Evolutionary conservation across 2,113 vertebrate species (phyloP), one percentile per base, ranked within the genome.

Genomic region (Antigone vipio): DNA sequence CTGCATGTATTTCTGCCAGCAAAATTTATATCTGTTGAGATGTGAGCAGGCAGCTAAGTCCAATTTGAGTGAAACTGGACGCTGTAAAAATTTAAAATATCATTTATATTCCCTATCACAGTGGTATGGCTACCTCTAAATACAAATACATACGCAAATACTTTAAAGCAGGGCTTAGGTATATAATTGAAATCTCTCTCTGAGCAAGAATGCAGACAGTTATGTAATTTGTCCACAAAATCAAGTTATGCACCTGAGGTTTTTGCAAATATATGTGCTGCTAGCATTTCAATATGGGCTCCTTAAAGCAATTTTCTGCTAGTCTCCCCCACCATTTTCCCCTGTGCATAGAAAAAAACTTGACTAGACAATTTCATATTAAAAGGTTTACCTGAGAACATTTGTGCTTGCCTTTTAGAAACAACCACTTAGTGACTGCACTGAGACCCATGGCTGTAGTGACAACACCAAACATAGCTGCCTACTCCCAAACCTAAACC

Each of bases 51-150:
- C 90, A 93, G 44, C 64, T 74, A 90, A 90, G 55, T 67, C 50
- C 26, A 71, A 88, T 86, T 85, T 94, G 71, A 92, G 75, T 77
- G 52, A 94, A 94, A 85, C 5, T 47, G 26, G 18, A 82, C 88
- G 44, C 55, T 50, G 23, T 63, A 90, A 92, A 84, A 94, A 85
- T 40, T 85, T 79, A 86, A 94, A 94, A 77, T 26, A 60, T 63
- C 5, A 56, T 92, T 96, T 93, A 59, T 93, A 94, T 90, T 93
- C 59, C 50, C 44, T 83, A n/a, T 92, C 78, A 71, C 34, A 30
- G 40, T 35, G 23, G 23, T 58, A 47, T 42, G 78, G 7, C 55
- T 89, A 88, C 29, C 22, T 85, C 45, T 66, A 83, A 85, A 79
- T 62, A 66, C 45, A 96, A 93, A 89, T 62, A 68, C 21, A 9